These are phyloP conservation scores for Drepanosiphum platanoidis DNA, from an alignment of 2,888 invertebrate species.

Conservation along the genomic window DNA sequence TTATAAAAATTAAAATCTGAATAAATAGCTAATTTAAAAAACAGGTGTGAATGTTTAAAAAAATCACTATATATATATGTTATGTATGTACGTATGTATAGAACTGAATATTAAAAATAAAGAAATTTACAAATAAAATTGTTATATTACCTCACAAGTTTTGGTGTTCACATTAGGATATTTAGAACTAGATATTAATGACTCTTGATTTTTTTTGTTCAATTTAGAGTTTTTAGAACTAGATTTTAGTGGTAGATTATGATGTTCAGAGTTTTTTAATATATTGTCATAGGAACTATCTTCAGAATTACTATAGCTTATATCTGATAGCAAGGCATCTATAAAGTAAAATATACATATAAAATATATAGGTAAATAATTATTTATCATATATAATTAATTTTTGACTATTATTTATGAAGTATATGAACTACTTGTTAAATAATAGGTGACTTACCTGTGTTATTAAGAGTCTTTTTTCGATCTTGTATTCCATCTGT, in stretches of 20 bases:
- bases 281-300: slow-evolving; percentile 78
- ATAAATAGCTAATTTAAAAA: neutral
- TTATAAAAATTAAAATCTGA: neutral
- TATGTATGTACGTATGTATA: no score
- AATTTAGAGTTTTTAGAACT: no score
- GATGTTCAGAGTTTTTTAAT: slow-evolving; percentile 7
- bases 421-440: neutral
- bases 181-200: no score
- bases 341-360: slow-evolving; percentile 64
- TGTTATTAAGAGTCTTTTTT: slow-evolving; percentile 22
- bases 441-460: slow-evolving; percentile 26
- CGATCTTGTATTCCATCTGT: neutral
- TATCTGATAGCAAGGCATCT: slow-evolving; percentile 80
- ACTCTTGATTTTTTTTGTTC: no score
- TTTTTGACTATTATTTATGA: no score
- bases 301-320: slow-evolving; percentile 85
- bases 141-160: slow-evolving; percentile 7
- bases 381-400: no score
- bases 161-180: neutral
- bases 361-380: neutral
- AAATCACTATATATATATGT: no score
- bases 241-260: neutral
- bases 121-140: neutral
- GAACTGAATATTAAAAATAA: no score
- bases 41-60: no score